Evolutionary conservation across 2,113 vertebrate genomes (phyloP).

Genomic region (Microtus ochrogaster): DNA sequence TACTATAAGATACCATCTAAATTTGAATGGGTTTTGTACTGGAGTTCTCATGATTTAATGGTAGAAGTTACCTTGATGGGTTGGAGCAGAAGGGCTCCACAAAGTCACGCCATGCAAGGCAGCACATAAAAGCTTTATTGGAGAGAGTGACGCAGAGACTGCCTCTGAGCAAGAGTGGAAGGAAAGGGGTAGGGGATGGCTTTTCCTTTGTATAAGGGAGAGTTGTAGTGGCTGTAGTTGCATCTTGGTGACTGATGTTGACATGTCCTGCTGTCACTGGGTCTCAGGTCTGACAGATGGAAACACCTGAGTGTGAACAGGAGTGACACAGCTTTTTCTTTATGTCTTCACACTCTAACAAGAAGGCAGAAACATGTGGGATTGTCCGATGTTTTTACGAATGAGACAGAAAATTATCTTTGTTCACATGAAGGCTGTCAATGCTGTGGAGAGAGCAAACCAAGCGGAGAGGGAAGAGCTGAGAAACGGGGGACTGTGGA

Average conservation of each 20-base stretch:
- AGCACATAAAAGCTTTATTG: neutral
- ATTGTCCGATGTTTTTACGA: neutral
- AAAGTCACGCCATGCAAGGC: neutral
- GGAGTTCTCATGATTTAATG: neutral
- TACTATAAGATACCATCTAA: neutral
- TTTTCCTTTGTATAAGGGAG: neutral
- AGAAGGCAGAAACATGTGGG: neutral
- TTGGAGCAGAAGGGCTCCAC: neutral
- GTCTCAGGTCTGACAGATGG: neutral
- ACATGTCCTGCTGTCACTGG: neutral
- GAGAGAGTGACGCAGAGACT: neutral
- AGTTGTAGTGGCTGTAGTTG: neutral
- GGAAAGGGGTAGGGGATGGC: neutral
- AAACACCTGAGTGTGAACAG: neutral
- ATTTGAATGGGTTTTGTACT: neutral
- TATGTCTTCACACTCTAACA: neutral
- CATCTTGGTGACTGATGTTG: neutral
- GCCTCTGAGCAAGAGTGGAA: neutral
- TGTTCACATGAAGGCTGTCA: neutral
- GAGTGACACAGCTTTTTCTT: neutral
- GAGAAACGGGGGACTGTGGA: neutral
- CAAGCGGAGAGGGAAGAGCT: neutral
- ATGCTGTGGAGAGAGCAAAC: neutral
- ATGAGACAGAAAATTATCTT: neutral
- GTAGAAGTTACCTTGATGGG: neutral